These are phyloP conservation scores for Pteruthius melanotis DNA, from an alignment of 2,113 vertebrate species.

Conservation along the genomic window DNA sequence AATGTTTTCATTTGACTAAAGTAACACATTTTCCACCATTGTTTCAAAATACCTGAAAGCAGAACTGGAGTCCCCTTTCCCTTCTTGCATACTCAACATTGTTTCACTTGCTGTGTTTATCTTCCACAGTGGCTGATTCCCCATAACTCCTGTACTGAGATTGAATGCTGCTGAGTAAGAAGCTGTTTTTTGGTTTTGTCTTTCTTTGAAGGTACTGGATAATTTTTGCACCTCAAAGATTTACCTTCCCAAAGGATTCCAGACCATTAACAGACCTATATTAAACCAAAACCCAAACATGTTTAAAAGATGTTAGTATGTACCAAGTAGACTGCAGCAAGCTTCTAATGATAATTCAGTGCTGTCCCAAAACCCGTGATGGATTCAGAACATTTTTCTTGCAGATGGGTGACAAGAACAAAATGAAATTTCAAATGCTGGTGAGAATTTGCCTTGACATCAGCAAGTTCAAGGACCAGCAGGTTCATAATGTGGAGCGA, in stretches of 20 bases:
- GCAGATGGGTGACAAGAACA: not conserved
- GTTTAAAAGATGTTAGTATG: conserved; percentile 1
- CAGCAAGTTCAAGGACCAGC: not conserved
- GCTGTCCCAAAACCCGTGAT: conserved; percentile 23
- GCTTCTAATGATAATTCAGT: not conserved
- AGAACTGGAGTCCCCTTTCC: not conserved
- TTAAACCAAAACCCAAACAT: not conserved
- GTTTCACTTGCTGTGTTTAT: not conserved
- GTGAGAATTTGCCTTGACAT: not conserved
- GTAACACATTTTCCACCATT: not conserved
- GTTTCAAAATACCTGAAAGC: not conserved
- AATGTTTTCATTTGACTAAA: not conserved
- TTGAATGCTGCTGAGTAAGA: not conserved
- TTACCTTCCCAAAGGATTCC: conserved; percentile 3
- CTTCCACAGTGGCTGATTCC: not conserved
- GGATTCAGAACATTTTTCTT: not conserved
- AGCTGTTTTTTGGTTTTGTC: not conserved
- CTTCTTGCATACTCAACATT: not conserved
- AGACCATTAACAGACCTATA: conserved; percentile 25
- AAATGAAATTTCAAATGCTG: not conserved
- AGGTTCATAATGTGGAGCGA: not conserved
- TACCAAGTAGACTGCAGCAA: not conserved
- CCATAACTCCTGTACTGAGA: not conserved
- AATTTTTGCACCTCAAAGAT: not conserved
- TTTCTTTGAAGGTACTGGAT: not conserved